A percentile compares a stretch with the other conserved stretches of the same genome.
Conservation (phyloP, 2,797 vertebrate genomes). For the Tiaroga cobitis region DNA sequence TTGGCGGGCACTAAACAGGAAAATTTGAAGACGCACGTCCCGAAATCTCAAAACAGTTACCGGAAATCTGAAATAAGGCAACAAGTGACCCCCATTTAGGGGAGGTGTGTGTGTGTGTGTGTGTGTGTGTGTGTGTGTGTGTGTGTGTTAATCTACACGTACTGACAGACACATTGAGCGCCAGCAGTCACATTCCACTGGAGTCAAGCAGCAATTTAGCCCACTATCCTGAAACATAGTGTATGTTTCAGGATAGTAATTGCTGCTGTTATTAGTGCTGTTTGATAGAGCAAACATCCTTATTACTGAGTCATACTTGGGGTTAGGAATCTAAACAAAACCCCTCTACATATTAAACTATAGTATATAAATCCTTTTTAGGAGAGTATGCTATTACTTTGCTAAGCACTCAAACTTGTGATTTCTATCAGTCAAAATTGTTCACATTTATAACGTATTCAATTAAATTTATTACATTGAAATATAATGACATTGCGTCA, state of each 20-base stretch:
- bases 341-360: neutral
- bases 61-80: slow-evolving; percentile 78
- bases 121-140: too few species aligned
- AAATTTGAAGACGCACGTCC: slow-evolving; percentile 68
- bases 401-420: neutral
- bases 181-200: slow-evolving; percentile 81
- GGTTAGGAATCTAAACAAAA: neutral
- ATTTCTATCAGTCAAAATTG: neutral
- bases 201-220: slow-evolving; percentile 79
- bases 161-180: slow-evolving; percentile 80
- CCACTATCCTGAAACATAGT: slow-evolving; percentile 62
- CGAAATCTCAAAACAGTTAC: slow-evolving; percentile 70
- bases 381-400: neutral
- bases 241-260: too few species aligned
- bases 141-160: slow-evolving; percentile 67
- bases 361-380: neutral
- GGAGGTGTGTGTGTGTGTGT: neutral
- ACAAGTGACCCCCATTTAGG: slow-evolving; percentile 64
- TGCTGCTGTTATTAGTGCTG: neutral
- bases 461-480: neutral
- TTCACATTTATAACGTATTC: neutral
- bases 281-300: slow-evolving; percentile 4
- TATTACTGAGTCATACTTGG: neutral
- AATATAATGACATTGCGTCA: too few species aligned
- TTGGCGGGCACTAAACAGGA: slow-evolving; percentile 50